phyloP scores from a whole-genome alignment of 2,888 invertebrate genomes.

The Cremastinae sp. region DNA sequence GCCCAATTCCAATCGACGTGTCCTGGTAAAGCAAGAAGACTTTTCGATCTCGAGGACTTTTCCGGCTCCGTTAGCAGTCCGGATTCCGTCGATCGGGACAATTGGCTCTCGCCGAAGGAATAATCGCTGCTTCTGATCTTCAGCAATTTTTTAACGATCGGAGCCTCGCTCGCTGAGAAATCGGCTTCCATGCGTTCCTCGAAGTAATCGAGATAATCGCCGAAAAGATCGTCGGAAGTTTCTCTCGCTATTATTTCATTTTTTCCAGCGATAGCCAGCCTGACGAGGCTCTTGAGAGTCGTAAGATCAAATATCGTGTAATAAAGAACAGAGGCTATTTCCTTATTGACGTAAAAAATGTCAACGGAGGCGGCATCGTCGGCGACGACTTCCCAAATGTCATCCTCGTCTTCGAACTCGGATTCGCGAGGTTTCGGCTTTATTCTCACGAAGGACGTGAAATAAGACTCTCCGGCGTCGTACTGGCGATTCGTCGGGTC shows the following conservation, averaged over 20 bases:
- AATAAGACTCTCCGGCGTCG: slow-evolving; percentile 76
- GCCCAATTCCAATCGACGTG: slow-evolving; percentile 79
- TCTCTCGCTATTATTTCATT: slow-evolving; percentile 75
- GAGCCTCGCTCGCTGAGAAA: slow-evolving; percentile 28
- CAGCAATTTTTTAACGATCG: slow-evolving; percentile 39
- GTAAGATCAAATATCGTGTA: slow-evolving; percentile 83
- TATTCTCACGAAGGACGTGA: slow-evolving; percentile 83
- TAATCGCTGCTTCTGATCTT: slow-evolving; percentile 10
- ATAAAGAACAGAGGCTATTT: slow-evolving; percentile 84
- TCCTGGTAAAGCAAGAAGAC: slow-evolving; percentile 62
- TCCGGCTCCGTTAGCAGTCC: slow-evolving; percentile 20
- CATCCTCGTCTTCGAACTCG: slow-evolving; percentile 39
- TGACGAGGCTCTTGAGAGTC: slow-evolving; percentile 82
- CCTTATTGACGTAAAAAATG: slow-evolving; percentile 83
- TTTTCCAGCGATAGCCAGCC: slow-evolving; percentile 81
- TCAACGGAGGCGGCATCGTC: slow-evolving; percentile 82
- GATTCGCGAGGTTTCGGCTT: slow-evolving; percentile 56
- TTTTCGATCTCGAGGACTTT: slow-evolving; percentile 5
- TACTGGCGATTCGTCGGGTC: slow-evolving; percentile 82
- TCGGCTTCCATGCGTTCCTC: slow-evolving; percentile 75
- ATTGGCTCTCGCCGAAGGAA: slow-evolving; percentile 23
- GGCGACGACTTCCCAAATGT: slow-evolving; percentile 56
- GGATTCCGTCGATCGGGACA: slow-evolving; percentile 44
- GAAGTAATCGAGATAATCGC: slow-evolving; percentile 78
- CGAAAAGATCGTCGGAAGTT: slow-evolving; percentile 80